Evolutionary conservation across 2,797 vertebrate species (phyloP), one percentile per base, ranked within the genome.

Genomic region (Pangasius larnaudii): DNA sequence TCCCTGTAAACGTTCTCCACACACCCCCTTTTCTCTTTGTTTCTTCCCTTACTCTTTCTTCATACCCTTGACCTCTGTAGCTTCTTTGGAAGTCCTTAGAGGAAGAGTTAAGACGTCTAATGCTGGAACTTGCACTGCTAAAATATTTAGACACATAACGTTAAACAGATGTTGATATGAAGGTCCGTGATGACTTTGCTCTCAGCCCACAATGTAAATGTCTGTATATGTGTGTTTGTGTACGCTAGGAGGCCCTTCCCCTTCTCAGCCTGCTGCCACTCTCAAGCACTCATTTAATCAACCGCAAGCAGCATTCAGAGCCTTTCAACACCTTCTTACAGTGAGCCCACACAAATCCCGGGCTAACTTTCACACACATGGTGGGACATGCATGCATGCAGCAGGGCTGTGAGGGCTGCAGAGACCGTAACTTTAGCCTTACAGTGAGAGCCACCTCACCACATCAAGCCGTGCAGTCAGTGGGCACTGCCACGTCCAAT

Each of bases 101-200:
- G 46, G 80, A 46, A 16, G 46, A 69, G 81, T 67, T 33, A 33
- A 51, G 7, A 8, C 16, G 1, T 83, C 9, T 22, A 83, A 49
- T 51, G 81, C 81, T 51, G 18, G 61, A 84, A 87, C 69, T 81
- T 91, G 88, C 90, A 84, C 88, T 61, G 83, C 87, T 82, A 78
- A 93, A 93, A 94, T 92, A 88, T 92, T 91, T 88, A 91, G 89
- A 92, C 91, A 92, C 91, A 89, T 93, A 92, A 91, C 74, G 59
- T 89, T 93, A 94, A 94, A 93, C 89, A 92, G 89, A 90, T 85
- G 85, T 88, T 87, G 91, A 90, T 93, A 92, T 94, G 87, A 89
- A 88, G 89, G 91, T 93, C 93, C 90, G 90, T 85, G 42, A 89
- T 93, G 89, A 74, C 89, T 86, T 75, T 82, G 84, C 88, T 74